These are phyloP conservation scores for Antennarius maculatus DNA, from an alignment of 2,797 vertebrate genomes.

Conservation along the genomic window DNA sequence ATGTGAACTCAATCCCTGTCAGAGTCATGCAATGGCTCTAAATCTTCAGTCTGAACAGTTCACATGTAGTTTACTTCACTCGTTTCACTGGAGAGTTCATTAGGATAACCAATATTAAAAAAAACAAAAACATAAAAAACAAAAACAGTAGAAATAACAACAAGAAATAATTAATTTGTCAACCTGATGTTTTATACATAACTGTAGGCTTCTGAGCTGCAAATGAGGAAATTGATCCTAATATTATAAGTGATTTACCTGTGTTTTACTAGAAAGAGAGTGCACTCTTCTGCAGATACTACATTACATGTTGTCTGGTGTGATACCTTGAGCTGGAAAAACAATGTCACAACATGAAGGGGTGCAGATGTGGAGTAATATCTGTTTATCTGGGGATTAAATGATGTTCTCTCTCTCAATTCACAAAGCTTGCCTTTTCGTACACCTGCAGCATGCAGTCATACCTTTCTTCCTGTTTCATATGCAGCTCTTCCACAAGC, in stretches of 20 bases:
- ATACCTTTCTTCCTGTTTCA: not conserved
- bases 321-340: slow-evolving; percentile 25
- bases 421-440: not conserved
- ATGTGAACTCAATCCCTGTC: not conserved
- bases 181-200: slow-evolving; percentile 33
- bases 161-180: slow-evolving; percentile 44
- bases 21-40: not conserved
- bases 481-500: slow-evolving; percentile 7
- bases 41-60: not conserved
- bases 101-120: slow-evolving; percentile 6
- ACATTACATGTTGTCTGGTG: slow-evolving; percentile 56
- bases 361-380: slow-evolving; percentile 43
- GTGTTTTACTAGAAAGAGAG: slow-evolving; percentile 41
- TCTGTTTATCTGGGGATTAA: slow-evolving; percentile 4
- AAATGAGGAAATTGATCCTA: slow-evolving; percentile 19
- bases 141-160: slow-evolving; percentile 45
- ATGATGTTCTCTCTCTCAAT: not conserved
- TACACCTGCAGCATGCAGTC: not conserved
- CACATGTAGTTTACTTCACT: too few species aligned
- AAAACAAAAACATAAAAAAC: too few species aligned
- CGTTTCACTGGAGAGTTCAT: slow-evolving; percentile 28
- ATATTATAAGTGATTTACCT: slow-evolving; percentile 63
- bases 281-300: slow-evolving; percentile 32
- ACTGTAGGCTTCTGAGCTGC: slow-evolving; percentile 10
- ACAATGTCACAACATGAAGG: slow-evolving; percentile 27